Base-by-base conservation (phyloP, 2,888 invertebrate genomes). In the Amphipyra tragopoginis region DNA sequence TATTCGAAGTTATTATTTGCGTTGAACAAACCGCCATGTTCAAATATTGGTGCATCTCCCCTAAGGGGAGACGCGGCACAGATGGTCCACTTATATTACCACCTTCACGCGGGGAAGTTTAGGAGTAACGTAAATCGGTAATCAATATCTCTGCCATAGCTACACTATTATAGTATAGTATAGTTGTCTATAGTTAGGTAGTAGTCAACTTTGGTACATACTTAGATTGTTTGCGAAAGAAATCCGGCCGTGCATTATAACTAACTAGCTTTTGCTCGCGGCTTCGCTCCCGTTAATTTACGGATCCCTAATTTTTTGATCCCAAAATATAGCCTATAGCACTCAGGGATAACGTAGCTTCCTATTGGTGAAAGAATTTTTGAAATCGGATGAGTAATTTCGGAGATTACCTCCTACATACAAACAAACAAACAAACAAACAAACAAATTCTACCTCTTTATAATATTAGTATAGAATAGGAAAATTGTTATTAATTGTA, bases 61-160 rank as follows among this genome's bases (percentile, higher is more conserved):
- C 72, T 71, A 60, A 78, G 86, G 88, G 89, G 90, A 84, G 80
- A 77, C 69, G 71, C 55, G 85, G 82, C 89, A 88, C 93, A 93
- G 92, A 91, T 93, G 93, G 87, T 91, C 81, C 85, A 76, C 82
- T 79, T 82, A 88, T 93, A 91, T 93, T 93, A 89, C 90, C 89
- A 90, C 88, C 88, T 88, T 83, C 70, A 79, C 75, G 81, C 60
- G 65, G 82, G 85, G 84, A 86, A 85, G 76, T 86, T 86, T 82
- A 76, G 77, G 77, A 79, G 86, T 77, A 68, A 56, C 67, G 72
- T 65, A 86, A 88, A 92, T 89, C 86, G 87, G 86, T 89, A 89
- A 91, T 91, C 91, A 89, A 92, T 92, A 90, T 80, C 78, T 67
- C 61, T 75, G 47, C 42, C 44, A 11, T 62, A 57, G 54, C 38